phyloP scores from a whole-genome alignment of 2,888 invertebrate species.

The Geophilus truncorum region DNA sequence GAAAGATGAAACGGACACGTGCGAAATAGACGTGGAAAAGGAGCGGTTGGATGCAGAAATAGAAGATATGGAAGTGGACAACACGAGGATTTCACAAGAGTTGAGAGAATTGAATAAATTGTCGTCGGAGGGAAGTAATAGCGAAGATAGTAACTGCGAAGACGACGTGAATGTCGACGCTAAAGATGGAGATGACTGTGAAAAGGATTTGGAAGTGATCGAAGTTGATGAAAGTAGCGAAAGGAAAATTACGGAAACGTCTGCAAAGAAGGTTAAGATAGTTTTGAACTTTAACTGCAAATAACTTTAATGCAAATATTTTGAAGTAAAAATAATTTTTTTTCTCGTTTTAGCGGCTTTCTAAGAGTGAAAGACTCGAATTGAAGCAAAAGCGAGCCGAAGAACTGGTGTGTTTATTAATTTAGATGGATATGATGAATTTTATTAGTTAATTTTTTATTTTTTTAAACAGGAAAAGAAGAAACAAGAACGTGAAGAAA shows the following conservation, averaged over 20 bases:
- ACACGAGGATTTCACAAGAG: background rate
- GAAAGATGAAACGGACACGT: background rate
- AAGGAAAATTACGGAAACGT: no score
- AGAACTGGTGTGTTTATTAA: background rate
- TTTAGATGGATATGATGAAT: background rate
- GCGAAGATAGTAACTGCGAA: background rate
- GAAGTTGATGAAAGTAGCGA: no score
- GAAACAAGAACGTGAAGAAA: background rate
- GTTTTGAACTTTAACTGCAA: no score
- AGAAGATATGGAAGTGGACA: background rate
- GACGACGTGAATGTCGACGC: background rate
- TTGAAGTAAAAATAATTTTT: no score
- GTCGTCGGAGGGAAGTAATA: background rate
- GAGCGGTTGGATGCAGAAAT: background rate
- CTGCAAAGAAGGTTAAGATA: no score
- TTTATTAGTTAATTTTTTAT: background rate
- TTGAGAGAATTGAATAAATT: background rate
- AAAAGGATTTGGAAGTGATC: background rate
- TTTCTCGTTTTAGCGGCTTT: background rate
- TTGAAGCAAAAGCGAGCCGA: background rate
- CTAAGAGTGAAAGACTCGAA: background rate
- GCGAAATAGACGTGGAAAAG: background rate
- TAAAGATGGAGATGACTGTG: background rate
- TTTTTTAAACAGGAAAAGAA: background rate
- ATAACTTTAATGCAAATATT: no score